phyloP scores from a whole-genome alignment of 1,140 invertebrate genomes.

The Gonioctena quinquepunctata region DNA sequence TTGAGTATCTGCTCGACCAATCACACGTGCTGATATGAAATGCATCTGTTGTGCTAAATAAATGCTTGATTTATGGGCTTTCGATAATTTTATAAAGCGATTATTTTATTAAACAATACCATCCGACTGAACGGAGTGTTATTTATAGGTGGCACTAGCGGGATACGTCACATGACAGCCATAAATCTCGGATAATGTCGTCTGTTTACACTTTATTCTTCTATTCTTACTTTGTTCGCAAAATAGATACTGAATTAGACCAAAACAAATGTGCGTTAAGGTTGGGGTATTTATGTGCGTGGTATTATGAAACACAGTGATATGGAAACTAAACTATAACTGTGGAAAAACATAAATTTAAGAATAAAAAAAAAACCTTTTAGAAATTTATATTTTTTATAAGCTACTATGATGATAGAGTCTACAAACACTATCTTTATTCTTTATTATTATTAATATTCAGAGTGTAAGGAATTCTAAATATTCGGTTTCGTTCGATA shows the following conservation, averaged over 20 bases:
- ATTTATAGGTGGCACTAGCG: conserved; percentile 26
- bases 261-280: not conserved
- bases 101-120: conserved; percentile 51
- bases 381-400: not conserved
- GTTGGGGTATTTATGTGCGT: no score
- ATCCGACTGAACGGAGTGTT: conserved; percentile 21
- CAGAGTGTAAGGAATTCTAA: no score
- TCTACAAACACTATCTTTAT: no score
- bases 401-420: no score
- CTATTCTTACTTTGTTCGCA: conserved; percentile 10
- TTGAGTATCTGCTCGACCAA: conserved; percentile 42
- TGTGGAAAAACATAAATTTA: not conserved
- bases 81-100: conserved; percentile 51
- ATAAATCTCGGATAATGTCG: conserved; percentile 27
- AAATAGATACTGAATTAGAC: not conserved
- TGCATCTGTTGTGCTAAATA: conserved; percentile 49
- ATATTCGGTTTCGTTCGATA: no score
- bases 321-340: not conserved
- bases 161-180: conserved; percentile 16
- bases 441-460: no score
- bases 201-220: conserved; percentile 16
- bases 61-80: conserved; percentile 48
- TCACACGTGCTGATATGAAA: conserved; percentile 45
- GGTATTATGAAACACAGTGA: not conserved
- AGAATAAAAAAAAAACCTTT: not conserved